Evolutionary conservation across 2,113 vertebrate genomes (phyloP).

Genomic region (Pteruthius melanotis): DNA sequence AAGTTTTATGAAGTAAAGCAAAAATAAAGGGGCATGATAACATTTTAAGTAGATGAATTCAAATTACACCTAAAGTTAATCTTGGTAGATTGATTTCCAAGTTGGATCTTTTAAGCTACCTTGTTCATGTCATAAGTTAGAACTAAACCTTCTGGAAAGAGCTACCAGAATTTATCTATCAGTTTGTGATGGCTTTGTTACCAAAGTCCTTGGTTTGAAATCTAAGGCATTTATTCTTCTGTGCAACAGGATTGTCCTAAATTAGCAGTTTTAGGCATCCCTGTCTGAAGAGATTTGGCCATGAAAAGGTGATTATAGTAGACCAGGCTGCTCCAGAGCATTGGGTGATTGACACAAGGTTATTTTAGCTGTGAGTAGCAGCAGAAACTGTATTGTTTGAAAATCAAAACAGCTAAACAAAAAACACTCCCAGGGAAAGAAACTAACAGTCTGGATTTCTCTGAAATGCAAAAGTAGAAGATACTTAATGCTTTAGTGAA

Average conservation of each 20-base stretch:
- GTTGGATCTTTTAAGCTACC: background rate
- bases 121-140: background rate
- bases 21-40: background rate
- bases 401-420: background rate
- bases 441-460: background rate
- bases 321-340: background rate
- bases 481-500: background rate
- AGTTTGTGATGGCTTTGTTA: background rate
- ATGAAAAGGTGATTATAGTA: background rate
- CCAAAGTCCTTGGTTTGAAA: background rate
- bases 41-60: background rate
- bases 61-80: background rate
- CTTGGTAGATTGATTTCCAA: background rate
- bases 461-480: background rate
- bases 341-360: background rate
- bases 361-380: background rate
- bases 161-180: background rate
- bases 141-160: background rate
- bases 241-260: background rate
- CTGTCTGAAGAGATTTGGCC: background rate
- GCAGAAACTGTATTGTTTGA: background rate
- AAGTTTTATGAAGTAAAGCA: background rate
- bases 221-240: background rate
- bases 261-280: background rate
- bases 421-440: background rate